Conservation (phyloP, 2,797 vertebrate species). For the Acanthornis magna region DNA sequence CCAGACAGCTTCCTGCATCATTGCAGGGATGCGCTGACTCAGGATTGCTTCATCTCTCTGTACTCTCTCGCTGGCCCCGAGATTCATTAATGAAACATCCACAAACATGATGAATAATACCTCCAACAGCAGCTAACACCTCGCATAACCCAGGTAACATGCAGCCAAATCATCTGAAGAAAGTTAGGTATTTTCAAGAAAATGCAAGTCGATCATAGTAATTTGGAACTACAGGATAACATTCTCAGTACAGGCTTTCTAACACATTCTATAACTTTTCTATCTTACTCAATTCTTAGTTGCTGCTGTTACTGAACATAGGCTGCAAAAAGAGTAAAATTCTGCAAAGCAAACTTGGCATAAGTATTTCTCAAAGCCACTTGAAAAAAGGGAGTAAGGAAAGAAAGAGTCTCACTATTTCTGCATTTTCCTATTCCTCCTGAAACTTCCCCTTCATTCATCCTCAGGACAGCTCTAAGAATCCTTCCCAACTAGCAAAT, state of each 20-base stretch:
- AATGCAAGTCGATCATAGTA: background rate
- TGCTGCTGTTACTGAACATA: background rate
- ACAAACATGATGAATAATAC: background rate
- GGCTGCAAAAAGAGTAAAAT: background rate
- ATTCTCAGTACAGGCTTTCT: background rate
- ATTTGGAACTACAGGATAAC: background rate
- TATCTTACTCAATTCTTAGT: background rate
- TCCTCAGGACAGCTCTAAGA: background rate
- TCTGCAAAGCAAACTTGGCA: background rate
- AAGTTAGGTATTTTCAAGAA: background rate
- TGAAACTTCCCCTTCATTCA: background rate
- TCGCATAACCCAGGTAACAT: background rate
- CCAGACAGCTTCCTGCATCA: background rate
- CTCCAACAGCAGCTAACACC: background rate
- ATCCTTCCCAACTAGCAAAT: background rate
- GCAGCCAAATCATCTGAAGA: background rate
- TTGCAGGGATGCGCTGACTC: background rate
- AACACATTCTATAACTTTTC: background rate
- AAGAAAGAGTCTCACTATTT: background rate
- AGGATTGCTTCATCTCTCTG: background rate
- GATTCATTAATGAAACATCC: background rate
- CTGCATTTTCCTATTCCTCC: background rate
- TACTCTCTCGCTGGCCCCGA: fast-evolving
- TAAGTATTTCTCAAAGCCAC: background rate
- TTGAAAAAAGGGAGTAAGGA: background rate